A percentile compares a stretch with the other conserved stretches of the same genome.
phyloP scores from a whole-genome alignment of 2,797 vertebrate genomes.

The Pangasius djambal region DNA sequence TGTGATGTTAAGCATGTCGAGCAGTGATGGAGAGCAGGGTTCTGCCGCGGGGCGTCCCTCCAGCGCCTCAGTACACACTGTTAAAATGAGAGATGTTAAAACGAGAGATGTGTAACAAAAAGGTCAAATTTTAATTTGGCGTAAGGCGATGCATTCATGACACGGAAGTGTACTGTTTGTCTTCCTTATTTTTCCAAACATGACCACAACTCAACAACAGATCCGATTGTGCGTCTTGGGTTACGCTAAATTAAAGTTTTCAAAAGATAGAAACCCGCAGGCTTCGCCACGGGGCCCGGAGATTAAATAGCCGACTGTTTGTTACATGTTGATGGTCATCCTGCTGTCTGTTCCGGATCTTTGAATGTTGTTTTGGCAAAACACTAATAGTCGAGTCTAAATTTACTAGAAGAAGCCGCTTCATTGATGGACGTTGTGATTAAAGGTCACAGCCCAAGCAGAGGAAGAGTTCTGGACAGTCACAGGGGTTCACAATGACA shows the following conservation, averaged over 20 bases:
- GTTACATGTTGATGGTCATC: slow-evolving; percentile 64
- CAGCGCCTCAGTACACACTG: neutral
- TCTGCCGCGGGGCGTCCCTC: slow-evolving; percentile 13
- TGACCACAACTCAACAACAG: slow-evolving; percentile 71
- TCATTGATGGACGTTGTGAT: slow-evolving; percentile 36
- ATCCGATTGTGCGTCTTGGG: slow-evolving; percentile 56
- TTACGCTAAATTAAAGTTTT: slow-evolving; percentile 75
- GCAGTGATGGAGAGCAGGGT: slow-evolving; percentile 31
- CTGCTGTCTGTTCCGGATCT: slow-evolving; percentile 63
- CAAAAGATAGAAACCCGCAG: slow-evolving; percentile 71
- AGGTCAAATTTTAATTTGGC: slow-evolving; percentile 47
- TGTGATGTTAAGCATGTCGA: slow-evolving; percentile 54
- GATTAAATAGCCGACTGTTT: slow-evolving; percentile 66
- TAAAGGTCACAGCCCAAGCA: slow-evolving; percentile 56
- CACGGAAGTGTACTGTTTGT: slow-evolving; percentile 65
- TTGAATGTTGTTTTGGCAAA: slow-evolving; percentile 66
- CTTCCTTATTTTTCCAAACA: slow-evolving; percentile 62
- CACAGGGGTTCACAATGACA: slow-evolving; percentile 11
- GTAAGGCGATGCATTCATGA: slow-evolving; percentile 66
- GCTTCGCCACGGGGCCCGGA: slow-evolving; percentile 70
- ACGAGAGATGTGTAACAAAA: neutral
- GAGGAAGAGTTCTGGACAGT: neutral
- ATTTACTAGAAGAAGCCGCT: slow-evolving; percentile 54
- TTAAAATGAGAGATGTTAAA: neutral
- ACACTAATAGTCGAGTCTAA: slow-evolving; percentile 65